Conservation (phyloP, 2,888 invertebrate genomes). For the Eutolmus rufibarbis region DNA sequence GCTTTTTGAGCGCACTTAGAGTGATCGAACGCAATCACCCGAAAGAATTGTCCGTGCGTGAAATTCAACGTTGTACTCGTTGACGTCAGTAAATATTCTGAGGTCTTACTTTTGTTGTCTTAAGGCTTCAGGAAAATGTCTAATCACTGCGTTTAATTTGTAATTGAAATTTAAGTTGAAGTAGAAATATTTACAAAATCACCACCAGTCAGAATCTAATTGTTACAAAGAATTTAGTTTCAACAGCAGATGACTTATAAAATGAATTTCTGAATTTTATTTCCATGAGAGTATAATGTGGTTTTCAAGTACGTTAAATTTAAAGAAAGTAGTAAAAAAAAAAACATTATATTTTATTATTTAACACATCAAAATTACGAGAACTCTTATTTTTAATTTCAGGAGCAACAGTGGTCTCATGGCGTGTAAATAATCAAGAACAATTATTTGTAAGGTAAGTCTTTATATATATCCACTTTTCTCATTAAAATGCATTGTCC, state of each 20-base stretch:
- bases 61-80: not conserved
- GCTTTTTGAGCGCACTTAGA: not conserved
- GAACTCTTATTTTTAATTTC: conserved; percentile 57
- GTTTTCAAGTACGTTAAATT: no score
- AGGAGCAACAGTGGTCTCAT: conserved; percentile 97
- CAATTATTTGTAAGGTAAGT: conserved; percentile 94
- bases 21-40: not conserved
- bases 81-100: not conserved
- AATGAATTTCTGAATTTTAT: no score
- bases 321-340: no score
- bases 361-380: no score
- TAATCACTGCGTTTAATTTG: not conserved
- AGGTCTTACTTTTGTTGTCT: not conserved
- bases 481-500: not conserved
- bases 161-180: not conserved
- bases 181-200: no score
- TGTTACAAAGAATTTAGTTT: no score
- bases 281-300: no score
- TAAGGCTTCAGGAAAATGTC: not conserved
- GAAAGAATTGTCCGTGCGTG: not conserved
- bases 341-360: no score
- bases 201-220: not conserved
- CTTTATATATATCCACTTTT: not conserved
- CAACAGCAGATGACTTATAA: no score
- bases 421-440: conserved; percentile 95